These are phyloP conservation scores for Corvus hawaiiensis DNA, from an alignment of 2,113 vertebrate genomes.

Conservation along the genomic window DNA sequence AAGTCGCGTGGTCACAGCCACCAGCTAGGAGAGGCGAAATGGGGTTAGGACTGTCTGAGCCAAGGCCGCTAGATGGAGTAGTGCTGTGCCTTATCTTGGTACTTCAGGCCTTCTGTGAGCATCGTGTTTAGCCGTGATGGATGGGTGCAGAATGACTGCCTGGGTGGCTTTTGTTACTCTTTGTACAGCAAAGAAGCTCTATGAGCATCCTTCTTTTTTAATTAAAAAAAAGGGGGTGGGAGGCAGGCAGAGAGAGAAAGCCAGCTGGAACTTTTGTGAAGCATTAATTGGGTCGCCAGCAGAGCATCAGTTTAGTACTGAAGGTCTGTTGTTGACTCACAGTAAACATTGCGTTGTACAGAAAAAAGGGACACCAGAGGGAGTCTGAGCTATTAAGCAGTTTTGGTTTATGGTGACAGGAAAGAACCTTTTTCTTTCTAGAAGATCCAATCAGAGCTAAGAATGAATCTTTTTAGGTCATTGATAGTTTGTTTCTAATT, in stretches of 20 bases:
- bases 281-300: background rate
- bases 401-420: background rate
- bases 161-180: background rate
- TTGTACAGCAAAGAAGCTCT: background rate
- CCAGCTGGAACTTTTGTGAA: background rate
- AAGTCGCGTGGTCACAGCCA: background rate
- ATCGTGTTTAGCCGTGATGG: background rate
- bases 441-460: slow-evolving; percentile 16
- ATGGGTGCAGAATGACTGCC: background rate
- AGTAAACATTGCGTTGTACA: background rate
- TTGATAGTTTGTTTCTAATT: slow-evolving; percentile 1
- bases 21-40: background rate
- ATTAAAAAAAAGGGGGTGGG: background rate
- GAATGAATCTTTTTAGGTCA: slow-evolving; percentile 6
- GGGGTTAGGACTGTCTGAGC: background rate
- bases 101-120: background rate
- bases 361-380: background rate
- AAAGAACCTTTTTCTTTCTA: background rate
- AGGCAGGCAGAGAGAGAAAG: background rate
- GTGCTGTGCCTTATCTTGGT: background rate
- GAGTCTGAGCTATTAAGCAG: slow-evolving; percentile 21
- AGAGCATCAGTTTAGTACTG: background rate
- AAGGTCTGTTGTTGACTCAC: background rate
- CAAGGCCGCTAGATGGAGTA: slow-evolving; percentile 62
- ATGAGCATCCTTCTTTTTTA: background rate